A percentile compares a stretch with the other conserved stretches of the same genome.
Evolutionary conservation across 2,113 vertebrate species (phyloP).

Genomic region (Peromyscus californicus): DNA sequence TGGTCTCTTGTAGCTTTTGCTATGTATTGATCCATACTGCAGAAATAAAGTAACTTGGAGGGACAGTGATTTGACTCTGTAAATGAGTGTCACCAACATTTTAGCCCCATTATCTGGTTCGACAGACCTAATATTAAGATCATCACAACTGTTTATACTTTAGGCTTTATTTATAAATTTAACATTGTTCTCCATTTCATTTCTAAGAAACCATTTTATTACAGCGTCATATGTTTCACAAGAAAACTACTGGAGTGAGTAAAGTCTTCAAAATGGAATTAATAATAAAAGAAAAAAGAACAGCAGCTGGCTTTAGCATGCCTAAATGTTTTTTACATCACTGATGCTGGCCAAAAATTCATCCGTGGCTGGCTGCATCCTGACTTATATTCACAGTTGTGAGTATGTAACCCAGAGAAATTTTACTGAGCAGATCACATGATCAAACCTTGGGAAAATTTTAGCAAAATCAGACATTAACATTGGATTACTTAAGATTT

Average conservation of each 20-base stretch:
- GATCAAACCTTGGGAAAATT: background rate
- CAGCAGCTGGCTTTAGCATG: background rate
- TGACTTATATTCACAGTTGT: background rate
- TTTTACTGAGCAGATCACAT: background rate
- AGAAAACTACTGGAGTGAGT: background rate
- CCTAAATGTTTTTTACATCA: background rate
- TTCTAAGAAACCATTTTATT: background rate
- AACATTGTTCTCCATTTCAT: background rate
- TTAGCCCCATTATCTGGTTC: background rate
- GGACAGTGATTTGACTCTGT: background rate
- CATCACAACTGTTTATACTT: background rate
- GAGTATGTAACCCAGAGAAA: background rate
- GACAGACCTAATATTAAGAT: background rate
- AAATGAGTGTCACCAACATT: background rate
- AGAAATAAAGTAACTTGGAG: background rate
- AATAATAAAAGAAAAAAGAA: background rate
- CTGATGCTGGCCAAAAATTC: background rate
- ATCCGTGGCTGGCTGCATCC: background rate
- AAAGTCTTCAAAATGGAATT: background rate
- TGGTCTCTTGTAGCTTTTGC: rapidly evolving
- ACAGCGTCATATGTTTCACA: background rate
- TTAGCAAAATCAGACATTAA: background rate
- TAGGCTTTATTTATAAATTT: background rate
- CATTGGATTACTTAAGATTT: background rate
- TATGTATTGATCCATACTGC: background rate